These are phyloP conservation scores for Mionectes macconnelli DNA, from an alignment of 2,113 vertebrate genomes.

Conservation along the genomic window DNA sequence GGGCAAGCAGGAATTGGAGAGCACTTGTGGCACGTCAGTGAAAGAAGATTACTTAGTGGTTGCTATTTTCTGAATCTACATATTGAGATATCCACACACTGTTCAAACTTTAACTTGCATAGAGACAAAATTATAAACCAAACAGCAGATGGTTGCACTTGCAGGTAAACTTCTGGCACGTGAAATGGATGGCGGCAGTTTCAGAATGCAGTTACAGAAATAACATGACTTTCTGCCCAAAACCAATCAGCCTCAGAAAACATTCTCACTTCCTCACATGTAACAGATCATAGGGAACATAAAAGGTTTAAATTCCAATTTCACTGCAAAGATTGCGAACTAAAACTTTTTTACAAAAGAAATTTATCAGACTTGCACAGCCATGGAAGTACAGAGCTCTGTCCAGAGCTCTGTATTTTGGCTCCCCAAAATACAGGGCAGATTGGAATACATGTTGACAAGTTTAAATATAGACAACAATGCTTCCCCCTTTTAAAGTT, in stretches of 20 bases:
- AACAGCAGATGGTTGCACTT: not conserved
- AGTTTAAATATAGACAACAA: not conserved
- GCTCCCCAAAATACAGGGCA: not conserved
- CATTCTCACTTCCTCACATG: not conserved
- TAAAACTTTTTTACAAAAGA: not conserved
- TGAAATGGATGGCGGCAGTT: not conserved
- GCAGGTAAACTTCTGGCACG: not conserved
- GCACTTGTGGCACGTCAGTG: not conserved
- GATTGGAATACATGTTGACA: not conserved
- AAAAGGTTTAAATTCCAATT: not conserved
- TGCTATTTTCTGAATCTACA: not conserved
- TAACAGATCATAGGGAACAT: not conserved
- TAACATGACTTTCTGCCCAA: not conserved
- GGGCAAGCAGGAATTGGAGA: not conserved
- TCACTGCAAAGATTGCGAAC: rapidly evolving
- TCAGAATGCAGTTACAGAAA: not conserved
- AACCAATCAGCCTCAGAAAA: not conserved
- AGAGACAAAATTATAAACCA: not conserved
- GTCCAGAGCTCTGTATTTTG: no score
- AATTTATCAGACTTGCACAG: not conserved
- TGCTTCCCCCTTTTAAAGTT: not conserved
- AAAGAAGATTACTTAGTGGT: not conserved
- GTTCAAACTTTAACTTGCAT: not conserved
- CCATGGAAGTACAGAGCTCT: not conserved
- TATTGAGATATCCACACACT: not conserved